Percentiles rank a stretch among this genome's conserved stretches.
phyloP scores from a whole-genome alignment of 2,888 invertebrate species.

The Tryphoninae sp. region DNA sequence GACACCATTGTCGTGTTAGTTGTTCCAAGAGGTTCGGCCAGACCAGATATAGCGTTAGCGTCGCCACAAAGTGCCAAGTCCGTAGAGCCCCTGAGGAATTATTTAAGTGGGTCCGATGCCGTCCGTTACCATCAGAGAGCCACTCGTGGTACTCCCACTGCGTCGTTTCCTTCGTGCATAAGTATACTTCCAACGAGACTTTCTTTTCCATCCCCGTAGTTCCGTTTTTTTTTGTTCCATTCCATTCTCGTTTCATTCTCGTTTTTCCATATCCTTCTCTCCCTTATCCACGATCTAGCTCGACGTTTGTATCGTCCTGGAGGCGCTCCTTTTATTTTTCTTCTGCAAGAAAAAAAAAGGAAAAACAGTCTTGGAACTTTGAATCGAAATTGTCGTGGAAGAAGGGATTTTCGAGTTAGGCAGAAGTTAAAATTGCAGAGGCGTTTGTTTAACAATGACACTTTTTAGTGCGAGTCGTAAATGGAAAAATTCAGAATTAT shows the following conservation, averaged over 20 bases:
- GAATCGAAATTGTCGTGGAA: not conserved
- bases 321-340: too few species aligned
- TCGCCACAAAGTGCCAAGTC: slow-evolving; percentile 13
- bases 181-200: slow-evolving; percentile 1
- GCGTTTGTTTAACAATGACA: too few species aligned
- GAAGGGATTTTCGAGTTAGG: not conserved
- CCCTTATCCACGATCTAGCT: too few species aligned
- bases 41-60: slow-evolving; percentile 15
- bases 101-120: slow-evolving; percentile 51
- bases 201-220: not conserved
- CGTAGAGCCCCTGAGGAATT: slow-evolving; percentile 38
- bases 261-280: too few species aligned
- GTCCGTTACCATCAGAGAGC: slow-evolving; percentile 21
- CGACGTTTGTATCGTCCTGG: too few species aligned
- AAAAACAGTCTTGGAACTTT: not conserved
- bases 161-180: slow-evolving; percentile 29
- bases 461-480: too few species aligned
- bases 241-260: too few species aligned
- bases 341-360: too few species aligned
- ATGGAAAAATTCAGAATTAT: too few species aligned
- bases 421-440: too few species aligned
- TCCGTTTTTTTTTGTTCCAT: not conserved
- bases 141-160: slow-evolving; percentile 3
- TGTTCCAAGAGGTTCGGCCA: slow-evolving; percentile 17
- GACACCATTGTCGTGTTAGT: slow-evolving; percentile 29